Evolutionary conservation across 2,888 invertebrate species (phyloP).

Genomic region (Zhengitettix transpicula): DNA sequence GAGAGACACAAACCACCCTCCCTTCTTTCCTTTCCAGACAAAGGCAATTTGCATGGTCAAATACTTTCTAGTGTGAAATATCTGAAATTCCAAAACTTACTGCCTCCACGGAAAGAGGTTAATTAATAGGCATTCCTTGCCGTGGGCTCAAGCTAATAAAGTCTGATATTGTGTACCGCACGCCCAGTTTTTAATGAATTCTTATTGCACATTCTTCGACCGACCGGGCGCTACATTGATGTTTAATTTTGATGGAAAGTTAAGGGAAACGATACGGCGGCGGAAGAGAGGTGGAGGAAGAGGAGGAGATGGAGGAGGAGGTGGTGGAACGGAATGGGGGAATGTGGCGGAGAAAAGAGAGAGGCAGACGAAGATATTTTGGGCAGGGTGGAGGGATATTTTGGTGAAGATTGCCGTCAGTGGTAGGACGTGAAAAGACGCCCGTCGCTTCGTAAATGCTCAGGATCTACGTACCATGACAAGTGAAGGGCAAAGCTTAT

Average conservation of each 20-base stretch:
- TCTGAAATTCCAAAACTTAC: not conserved
- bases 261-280: not conserved
- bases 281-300: not conserved
- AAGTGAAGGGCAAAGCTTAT: too few relatives aligned
- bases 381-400: not conserved
- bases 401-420: not conserved
- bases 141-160: constrained; percentile 9
- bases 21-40: not conserved
- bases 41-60: not conserved
- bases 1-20: not conserved
- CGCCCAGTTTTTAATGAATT: constrained; percentile 7
- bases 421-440: too few relatives aligned
- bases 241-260: constrained; percentile 3
- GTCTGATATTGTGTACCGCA: constrained; percentile 9
- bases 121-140: constrained; percentile 10
- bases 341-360: not conserved
- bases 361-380: too few relatives aligned
- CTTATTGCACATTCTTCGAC: constrained; percentile 11
- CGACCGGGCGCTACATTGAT: not conserved
- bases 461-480: too few relatives aligned
- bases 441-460: too few relatives aligned
- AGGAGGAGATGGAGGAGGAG: not conserved
- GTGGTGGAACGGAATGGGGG: not conserved
- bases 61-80: not conserved
- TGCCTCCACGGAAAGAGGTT: constrained; percentile 4